Evolutionary conservation across 2,113 vertebrate genomes (phyloP).

Genomic region (Ardeotis arabs): DNA sequence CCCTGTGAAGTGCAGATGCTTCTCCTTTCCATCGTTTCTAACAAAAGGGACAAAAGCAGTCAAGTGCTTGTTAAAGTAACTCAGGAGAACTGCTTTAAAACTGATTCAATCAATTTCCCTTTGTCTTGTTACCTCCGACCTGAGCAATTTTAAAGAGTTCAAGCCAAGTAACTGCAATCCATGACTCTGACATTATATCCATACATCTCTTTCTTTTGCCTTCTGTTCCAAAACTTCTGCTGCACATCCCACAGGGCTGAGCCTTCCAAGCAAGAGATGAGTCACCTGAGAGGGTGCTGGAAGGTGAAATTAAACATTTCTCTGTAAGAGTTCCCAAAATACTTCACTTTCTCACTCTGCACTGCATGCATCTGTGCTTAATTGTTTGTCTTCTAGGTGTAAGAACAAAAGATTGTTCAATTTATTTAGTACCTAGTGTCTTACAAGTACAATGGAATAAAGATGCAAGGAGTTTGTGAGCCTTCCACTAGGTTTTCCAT

Average conservation of each 20-base stretch:
- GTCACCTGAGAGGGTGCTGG: not conserved
- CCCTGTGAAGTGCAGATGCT: slow-evolving; percentile 17
- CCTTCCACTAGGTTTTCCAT: not conserved
- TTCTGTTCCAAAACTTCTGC: not conserved
- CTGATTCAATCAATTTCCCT: slow-evolving; percentile 19
- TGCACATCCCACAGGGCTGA: not conserved
- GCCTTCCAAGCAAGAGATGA: not conserved
- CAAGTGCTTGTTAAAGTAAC: slow-evolving; percentile 13
- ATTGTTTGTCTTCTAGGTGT: slow-evolving; percentile 15
- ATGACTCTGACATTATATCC: not conserved
- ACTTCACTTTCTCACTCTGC: not conserved
- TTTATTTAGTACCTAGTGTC: slow-evolving; percentile 14
- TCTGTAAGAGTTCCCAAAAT: not conserved
- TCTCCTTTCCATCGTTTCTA: slow-evolving; percentile 4
- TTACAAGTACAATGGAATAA: not conserved
- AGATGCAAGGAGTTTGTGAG: not conserved
- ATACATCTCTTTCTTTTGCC: not conserved
- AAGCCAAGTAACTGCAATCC: not conserved
- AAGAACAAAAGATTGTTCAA: slow-evolving; percentile 15
- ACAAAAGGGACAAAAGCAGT: not conserved
- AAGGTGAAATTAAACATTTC: not conserved
- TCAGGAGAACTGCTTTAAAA: slow-evolving; percentile 43
- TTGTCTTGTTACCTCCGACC: slow-evolving; percentile 42
- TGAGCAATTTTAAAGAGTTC: slow-evolving; percentile 24
- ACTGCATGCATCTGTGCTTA: not conserved